Percentiles rank a stretch among this genome's conserved stretches.
phyloP scores from a whole-genome alignment of 2,113 vertebrate species.

The Melanostigma gelatinosum region DNA sequence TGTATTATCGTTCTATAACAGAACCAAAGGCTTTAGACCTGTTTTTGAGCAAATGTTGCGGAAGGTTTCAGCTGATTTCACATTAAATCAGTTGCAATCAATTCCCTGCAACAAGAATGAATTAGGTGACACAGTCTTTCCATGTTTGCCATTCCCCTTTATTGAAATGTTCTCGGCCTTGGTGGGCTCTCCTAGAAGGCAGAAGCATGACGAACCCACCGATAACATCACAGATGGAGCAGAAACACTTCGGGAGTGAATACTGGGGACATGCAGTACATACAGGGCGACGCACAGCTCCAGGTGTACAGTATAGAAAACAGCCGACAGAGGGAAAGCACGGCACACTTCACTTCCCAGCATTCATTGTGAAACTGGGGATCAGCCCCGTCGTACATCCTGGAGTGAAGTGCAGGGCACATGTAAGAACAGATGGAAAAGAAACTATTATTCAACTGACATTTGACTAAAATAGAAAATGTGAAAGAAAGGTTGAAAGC shows the following conservation, averaged over 20 bases:
- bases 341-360: conserved; percentile 83
- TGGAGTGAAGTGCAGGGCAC: conserved; percentile 36
- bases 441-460: neutral
- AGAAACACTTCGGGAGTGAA: conserved; percentile 81
- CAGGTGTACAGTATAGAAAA: conserved; percentile 84
- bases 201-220: conserved; percentile 89
- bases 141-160: conserved; percentile 88
- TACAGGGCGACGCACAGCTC: conserved; percentile 85
- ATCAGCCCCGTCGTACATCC: conserved; percentile 78
- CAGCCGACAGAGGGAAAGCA: conserved; percentile 84
- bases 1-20: neutral
- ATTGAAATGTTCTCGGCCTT: conserved; percentile 87
- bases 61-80: neutral
- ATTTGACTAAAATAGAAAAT: conserved; percentile 25
- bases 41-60: neutral
- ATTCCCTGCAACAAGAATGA: neutral
- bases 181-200: conserved; percentile 90
- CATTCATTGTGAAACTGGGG: conserved; percentile 83
- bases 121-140: conserved; percentile 15
- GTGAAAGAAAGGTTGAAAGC: conserved; percentile 42
- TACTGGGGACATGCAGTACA: conserved; percentile 86
- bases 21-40: neutral
- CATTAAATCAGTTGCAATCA: neutral
- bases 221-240: conserved; percentile 86
- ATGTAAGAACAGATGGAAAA: conserved; percentile 24